A percentile compares a stretch with the other conserved stretches of the same genome.
Evolutionary conservation across 1,140 invertebrate species (phyloP).

Genomic region (Drosophila mojavensis): DNA sequence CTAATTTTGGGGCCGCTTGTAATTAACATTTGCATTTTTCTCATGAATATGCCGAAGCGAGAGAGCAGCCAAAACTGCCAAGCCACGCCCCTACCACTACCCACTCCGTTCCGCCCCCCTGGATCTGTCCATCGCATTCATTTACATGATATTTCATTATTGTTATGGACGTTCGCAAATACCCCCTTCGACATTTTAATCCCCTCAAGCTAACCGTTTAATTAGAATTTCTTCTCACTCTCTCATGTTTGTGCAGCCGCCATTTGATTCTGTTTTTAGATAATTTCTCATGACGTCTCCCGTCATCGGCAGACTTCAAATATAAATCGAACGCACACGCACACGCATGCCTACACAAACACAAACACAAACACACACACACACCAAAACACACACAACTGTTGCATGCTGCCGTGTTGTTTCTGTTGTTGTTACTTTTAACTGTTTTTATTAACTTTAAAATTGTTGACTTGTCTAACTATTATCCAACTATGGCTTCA

Average conservation of each 20-base stretch:
- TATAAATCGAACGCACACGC: not conserved
- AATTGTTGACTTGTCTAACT: not conserved
- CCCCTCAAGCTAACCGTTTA: conserved; percentile 19
- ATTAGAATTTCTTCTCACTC: conserved; percentile 42
- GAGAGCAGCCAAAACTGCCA: not conserved
- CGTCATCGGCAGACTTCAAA: conserved; percentile 15
- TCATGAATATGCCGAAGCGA: conserved; percentile 33
- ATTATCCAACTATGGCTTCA: no score
- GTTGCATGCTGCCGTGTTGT: conserved; percentile 55
- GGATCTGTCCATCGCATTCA: conserved; percentile 37
- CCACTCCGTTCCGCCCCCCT: not conserved
- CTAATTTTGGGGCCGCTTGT: conserved; percentile 57
- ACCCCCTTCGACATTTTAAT: conserved; percentile 39
- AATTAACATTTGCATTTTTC: conserved; percentile 79
- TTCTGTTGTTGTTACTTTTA: conserved; percentile 26
- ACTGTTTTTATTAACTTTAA: conserved; percentile 31
- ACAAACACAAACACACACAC: conserved; percentile 5
- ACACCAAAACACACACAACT: conserved; percentile 36
- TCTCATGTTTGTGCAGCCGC: conserved; percentile 2
- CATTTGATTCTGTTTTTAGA: conserved; percentile 28
- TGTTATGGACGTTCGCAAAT: conserved; percentile 12
- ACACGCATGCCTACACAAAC: not conserved
- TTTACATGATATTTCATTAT: conserved; percentile 60
- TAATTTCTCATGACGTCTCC: conserved; percentile 25
- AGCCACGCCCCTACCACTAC: no score